Evolutionary conservation across 2,888 invertebrate genomes (phyloP), one percentile per base, ranked within the genome.

Genomic region (Metopia argyrocephala): DNA sequence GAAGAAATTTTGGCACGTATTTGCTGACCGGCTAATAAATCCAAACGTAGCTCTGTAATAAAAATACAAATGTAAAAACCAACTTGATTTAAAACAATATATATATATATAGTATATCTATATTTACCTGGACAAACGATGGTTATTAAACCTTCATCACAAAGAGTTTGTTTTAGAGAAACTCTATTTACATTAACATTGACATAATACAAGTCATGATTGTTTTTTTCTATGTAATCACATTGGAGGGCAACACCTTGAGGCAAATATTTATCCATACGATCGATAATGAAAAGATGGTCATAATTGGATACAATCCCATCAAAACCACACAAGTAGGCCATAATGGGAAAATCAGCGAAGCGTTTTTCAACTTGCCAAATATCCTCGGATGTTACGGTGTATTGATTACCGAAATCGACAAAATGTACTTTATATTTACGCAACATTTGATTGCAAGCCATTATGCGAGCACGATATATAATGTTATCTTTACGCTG

Each of bases 331-430:
- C 96, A 96, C 65, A 92, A 92, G 0, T 95, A 90, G 0, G 95
- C 95, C 92, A 95, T 94, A 66, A 92, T 93, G 0, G 96, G 95
- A 21, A 95, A 87, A 3, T 91, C 91, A 88, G 94, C 92, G 79
- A 95, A 92, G 78, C 93, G 92, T 59, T 91, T 92, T 84, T 95
- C 94, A 76, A 95, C 91, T 65, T 93, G 93, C 93, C 94, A 96
- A 25, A 95, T 93, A 84, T 94, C 93, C 78, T 91, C 92, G 0
- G 91, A 91, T 57, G 93, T 92, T 0, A 95, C 94, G 0, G 92
- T 90, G 50, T 93, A 93, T 73, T 92, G 92, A 85, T 95, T 95
- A 3, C 96, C 96, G 85, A 94, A 95, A 89, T 96, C 96, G 0
- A 96, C 92, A 86, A 94, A 96, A 27, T 93, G 92, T 0, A 96